These are phyloP conservation scores for Enteromius argenteus DNA, from an alignment of 2,797 vertebrate species.

Conservation along the genomic window DNA sequence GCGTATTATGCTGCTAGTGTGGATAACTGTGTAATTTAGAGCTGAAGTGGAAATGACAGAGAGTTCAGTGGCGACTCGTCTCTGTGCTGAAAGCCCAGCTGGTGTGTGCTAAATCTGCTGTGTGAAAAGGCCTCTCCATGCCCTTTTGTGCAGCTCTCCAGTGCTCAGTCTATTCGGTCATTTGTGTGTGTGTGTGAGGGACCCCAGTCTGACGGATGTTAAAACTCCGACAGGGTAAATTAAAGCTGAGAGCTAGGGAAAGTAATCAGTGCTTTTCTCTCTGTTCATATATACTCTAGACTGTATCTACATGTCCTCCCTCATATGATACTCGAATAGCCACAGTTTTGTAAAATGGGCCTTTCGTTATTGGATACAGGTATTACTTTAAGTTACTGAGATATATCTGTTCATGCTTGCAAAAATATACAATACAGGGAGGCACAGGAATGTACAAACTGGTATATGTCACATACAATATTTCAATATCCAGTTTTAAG, in stretches of 20 bases:
- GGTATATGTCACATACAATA: not conserved
- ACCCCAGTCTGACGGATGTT: constrained; percentile 63
- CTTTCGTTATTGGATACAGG: constrained; percentile 3
- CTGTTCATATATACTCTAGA: constrained; percentile 45
- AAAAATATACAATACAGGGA: not conserved
- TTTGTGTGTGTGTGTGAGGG: constrained; percentile 14
- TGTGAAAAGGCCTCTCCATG: constrained; percentile 71
- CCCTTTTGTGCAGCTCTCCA: constrained; percentile 60
- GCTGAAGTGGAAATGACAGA: constrained; percentile 64
- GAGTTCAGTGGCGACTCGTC: constrained; percentile 62
- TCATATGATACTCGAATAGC: constrained; percentile 5
- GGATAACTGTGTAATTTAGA: constrained; percentile 65
- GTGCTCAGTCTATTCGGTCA: constrained; percentile 63
- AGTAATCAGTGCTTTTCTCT: constrained; percentile 65
- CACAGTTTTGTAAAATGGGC: not conserved
- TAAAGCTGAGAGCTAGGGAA: constrained; percentile 69
- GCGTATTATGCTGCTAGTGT: constrained; percentile 48
- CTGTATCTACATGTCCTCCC: constrained; percentile 27
- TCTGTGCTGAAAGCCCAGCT: constrained; percentile 64
- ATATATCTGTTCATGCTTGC: not conserved
- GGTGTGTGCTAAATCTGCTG: constrained; percentile 74
- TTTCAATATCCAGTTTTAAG: not conserved
- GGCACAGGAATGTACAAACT: not conserved
- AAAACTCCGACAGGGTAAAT: constrained; percentile 68
- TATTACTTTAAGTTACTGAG: not conserved